Evolutionary conservation across 92 coral and sea anemone genomes (phyloP).

Genomic region (Epizoanthus scotinus): DNA sequence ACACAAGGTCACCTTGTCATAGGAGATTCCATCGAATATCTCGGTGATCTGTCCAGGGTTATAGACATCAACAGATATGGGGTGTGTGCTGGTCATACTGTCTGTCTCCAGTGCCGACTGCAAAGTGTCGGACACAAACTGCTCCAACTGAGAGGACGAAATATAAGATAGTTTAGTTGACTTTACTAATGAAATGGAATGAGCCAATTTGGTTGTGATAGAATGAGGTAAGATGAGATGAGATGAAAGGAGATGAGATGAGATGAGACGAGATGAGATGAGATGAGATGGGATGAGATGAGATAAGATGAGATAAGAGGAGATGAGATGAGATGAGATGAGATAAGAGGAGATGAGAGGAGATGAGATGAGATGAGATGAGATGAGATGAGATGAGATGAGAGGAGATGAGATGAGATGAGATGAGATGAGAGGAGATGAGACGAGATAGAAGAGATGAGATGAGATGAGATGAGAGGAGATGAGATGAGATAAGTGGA

Average conservation of each 20-base stretch:
- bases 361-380: not conserved
- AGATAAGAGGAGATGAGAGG: not conserved
- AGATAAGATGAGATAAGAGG: too few relatives aligned
- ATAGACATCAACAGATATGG: conserved; percentile 87
- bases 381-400: not conserved
- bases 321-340: too few relatives aligned
- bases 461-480: not conserved
- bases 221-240: not conserved
- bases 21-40: conserved; percentile 87
- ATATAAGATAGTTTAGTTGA: not conserved
- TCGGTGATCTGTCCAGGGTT: conserved; percentile 94
- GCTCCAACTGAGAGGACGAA: conserved; percentile 71
- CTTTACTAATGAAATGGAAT: not conserved
- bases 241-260: not conserved
- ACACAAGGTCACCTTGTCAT: conserved; percentile 69
- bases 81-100: conserved; percentile 90
- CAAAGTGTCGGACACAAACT: conserved; percentile 84
- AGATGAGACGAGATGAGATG: too few relatives aligned
- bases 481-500: not conserved
- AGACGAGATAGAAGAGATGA: not conserved
- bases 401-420: not conserved
- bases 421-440: too few relatives aligned
- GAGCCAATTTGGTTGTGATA: not conserved
- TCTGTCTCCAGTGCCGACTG: conserved; percentile 90
- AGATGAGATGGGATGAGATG: not conserved